Base-by-base conservation (phyloP, 2,797 vertebrate species). In the Sebastes matsubarae region DNA sequence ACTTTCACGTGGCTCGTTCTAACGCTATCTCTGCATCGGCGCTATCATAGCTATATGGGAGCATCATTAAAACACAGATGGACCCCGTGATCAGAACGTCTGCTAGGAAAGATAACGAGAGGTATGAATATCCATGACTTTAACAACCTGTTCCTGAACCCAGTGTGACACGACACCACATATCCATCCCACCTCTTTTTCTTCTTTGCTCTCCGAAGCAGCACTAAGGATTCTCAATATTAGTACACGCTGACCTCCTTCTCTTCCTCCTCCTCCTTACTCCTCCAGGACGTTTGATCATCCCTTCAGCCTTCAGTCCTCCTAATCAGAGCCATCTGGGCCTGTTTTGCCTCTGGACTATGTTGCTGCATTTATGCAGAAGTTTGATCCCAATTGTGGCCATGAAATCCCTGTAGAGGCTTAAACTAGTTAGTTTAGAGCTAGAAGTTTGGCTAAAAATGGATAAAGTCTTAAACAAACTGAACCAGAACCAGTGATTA, bases 301-400 rank as follows among this genome's bases (percentile, higher is more conserved):
- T 84, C 60, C 50, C 57, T 29, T 77, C 70, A 79, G 79, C 68
- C 75, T 52, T 81, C 50, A 36, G 27, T 63, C 71, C 71, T 79
- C 22, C 46, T 72, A 82, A 91, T 75, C 79, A 82, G 66, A 64
- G 61, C 77, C 85, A 87, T 46, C 69, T 89, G 77, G 72, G 57
- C 32, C 58, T 24, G 59, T 79, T 80, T 69, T 63, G 46, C 67
- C 34, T 77, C 66, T 58, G 52, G 65, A 60, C 50, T 58, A 12
- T 74, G 72, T 16, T 42, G 12, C 34, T 71, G 50, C 22, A 65
- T 77, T 59, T 50, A 29, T 67, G 27, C 10, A 58, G 18, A 81
- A 14, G 27, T 74, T 52, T 85, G 34, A 76, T 76, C 42, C 30
- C 29, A 72, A 61, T 68, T 68, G 34, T 58, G 8, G 30, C 36